These are phyloP conservation scores for Saguinus oedipus DNA, from an alignment of 2,797 vertebrate genomes.

Conservation along the genomic window DNA sequence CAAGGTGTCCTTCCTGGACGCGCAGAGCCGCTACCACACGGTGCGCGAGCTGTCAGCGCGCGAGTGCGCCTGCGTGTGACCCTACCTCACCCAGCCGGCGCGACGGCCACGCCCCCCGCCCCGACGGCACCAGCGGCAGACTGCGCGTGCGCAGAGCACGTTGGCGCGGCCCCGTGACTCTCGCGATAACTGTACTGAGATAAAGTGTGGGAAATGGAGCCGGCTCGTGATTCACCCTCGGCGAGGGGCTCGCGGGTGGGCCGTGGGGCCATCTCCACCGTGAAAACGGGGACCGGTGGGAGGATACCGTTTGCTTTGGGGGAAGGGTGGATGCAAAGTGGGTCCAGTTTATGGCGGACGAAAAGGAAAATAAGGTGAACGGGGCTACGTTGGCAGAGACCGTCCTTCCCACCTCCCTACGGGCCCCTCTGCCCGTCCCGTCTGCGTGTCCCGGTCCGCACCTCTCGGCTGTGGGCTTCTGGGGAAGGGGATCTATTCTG, in stretches of 20 bases:
- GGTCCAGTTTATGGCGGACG: too few species aligned
- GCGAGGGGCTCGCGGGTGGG: background rate
- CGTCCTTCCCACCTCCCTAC: background rate
- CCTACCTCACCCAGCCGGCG: slow-evolving; percentile 65
- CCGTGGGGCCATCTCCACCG: rapidly evolving
- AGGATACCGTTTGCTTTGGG: background rate
- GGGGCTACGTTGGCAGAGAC: background rate
- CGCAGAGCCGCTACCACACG: slow-evolving; percentile 91
- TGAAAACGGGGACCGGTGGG: background rate
- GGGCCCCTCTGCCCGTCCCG: background rate
- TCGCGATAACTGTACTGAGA: background rate
- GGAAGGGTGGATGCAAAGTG: background rate
- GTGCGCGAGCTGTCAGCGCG: slow-evolving; percentile 94
- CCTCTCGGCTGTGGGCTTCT: background rate
- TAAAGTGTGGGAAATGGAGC: slow-evolving; percentile 66
- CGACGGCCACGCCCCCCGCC: background rate
- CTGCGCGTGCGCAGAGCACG: background rate
- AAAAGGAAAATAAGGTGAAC: background rate
- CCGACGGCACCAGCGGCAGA: background rate
- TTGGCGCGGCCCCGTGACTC: background rate
- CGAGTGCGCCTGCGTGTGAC: slow-evolving; percentile 94
- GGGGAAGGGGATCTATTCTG: background rate
- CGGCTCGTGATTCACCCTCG: background rate
- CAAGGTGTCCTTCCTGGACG: slow-evolving; percentile 92
- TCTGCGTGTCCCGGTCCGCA: too few species aligned